phyloP scores from a whole-genome alignment of 2,888 invertebrate genomes.

The Apotomis capreana region DNA sequence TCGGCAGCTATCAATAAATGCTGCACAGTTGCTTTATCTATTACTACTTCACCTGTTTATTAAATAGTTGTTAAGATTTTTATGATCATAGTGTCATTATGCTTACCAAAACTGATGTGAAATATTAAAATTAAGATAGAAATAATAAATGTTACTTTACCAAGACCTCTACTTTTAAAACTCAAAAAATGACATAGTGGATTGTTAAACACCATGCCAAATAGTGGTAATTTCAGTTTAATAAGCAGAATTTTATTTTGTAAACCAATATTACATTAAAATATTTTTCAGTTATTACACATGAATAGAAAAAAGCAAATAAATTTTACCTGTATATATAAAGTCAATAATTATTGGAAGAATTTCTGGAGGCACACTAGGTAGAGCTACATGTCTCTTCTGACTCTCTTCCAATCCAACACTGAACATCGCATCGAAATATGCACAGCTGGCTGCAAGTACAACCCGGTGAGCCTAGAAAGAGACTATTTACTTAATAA shows the following conservation, averaged over 20 bases:
- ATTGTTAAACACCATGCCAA: no score
- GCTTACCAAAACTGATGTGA: no score
- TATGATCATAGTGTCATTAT: neutral
- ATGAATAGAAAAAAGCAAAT: no score
- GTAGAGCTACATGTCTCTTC: conserved; percentile 90
- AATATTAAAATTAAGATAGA: neutral
- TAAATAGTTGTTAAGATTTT: neutral
- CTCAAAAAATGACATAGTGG: no score
- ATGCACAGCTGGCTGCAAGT: conserved; percentile 94
- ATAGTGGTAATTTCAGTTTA: no score
- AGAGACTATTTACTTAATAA: conserved; percentile 33
- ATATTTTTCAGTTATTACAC: no score
- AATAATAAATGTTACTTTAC: no score
- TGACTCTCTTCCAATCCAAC: conserved; percentile 92
- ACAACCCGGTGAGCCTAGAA: conserved; percentile 92
- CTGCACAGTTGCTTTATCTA: conserved; percentile 92
- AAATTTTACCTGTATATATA: conserved; percentile 89
- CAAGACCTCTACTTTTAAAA: no score
- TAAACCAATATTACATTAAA: no score
- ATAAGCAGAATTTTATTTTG: no score
- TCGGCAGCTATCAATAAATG: conserved; percentile 95
- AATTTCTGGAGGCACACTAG: conserved; percentile 89
- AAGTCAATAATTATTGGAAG: conserved; percentile 92
- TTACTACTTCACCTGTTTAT: conserved; percentile 84
- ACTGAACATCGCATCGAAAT: conserved; percentile 97